Conservation (phyloP, 2,797 vertebrate genomes). For the Babyrousa celebensis region DNA sequence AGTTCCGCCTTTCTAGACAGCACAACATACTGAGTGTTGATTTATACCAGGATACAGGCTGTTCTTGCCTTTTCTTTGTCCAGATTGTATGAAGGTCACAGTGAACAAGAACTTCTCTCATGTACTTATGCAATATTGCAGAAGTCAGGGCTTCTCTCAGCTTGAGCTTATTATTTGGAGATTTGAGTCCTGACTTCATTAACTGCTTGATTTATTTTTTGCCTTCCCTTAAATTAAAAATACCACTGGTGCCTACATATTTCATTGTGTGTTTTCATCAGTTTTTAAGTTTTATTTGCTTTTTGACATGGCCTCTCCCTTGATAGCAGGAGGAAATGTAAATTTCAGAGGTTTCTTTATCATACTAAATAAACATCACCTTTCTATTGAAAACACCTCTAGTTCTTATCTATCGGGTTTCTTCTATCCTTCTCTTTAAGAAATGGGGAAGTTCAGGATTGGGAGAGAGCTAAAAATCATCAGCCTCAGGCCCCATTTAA, state of each 20-base stretch:
- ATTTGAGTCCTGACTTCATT: slow-evolving; percentile 79
- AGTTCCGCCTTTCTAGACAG: slow-evolving; percentile 86
- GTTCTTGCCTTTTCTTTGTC: slow-evolving; percentile 83
- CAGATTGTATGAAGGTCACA: slow-evolving; percentile 78
- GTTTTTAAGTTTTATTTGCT: slow-evolving; percentile 67
- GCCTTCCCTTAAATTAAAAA: slow-evolving; percentile 70
- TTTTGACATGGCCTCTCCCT: slow-evolving; percentile 43
- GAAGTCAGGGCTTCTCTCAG: slow-evolving; percentile 66
- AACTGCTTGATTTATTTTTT: slow-evolving; percentile 81
- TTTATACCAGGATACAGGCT: slow-evolving; percentile 83
- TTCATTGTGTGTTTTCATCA: slow-evolving; percentile 70
- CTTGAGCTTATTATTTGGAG: slow-evolving; percentile 77
- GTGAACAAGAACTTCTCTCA: slow-evolving; percentile 72
- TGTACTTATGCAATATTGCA: slow-evolving; percentile 66
- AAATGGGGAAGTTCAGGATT: slow-evolving; percentile 6
- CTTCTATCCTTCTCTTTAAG: slow-evolving; percentile 3
- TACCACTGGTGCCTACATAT: slow-evolving; percentile 59
- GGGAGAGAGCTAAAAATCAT: slow-evolving; percentile 35
- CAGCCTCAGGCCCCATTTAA: background rate
- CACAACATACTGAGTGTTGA: slow-evolving; percentile 79
- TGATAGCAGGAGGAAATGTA: slow-evolving; percentile 47
- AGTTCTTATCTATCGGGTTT: background rate
- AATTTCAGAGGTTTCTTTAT: slow-evolving; percentile 70
- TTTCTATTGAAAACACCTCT: slow-evolving; percentile 41
- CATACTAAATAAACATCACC: slow-evolving; percentile 63